These are phyloP conservation scores for Malurus leucopterus DNA, from an alignment of 2,797 vertebrate species.

Conservation along the genomic window DNA sequence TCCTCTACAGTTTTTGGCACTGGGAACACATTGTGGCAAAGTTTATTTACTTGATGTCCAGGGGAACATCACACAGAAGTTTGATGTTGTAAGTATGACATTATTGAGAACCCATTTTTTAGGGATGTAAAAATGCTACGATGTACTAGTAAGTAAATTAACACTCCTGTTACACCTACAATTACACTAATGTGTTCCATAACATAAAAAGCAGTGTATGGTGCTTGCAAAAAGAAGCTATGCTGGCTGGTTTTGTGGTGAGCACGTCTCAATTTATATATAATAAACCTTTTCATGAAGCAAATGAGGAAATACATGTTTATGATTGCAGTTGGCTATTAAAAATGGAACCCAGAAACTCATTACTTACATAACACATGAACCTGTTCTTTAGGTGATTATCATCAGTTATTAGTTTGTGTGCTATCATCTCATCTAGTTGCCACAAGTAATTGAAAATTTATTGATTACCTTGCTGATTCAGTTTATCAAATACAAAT, in stretches of 20 bases:
- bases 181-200: neutral
- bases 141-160: neutral
- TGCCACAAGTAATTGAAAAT: slow-evolving; percentile 61
- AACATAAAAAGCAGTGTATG: neutral
- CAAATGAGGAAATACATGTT: neutral
- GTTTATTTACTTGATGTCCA: slow-evolving; percentile 95
- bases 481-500: slow-evolving; percentile 60
- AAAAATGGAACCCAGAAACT: neutral
- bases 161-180: neutral
- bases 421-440: slow-evolving; percentile 34
- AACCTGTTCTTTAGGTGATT: slow-evolving; percentile 33
- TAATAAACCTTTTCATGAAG: neutral
- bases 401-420: slow-evolving; percentile 12
- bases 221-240: neutral
- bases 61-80: slow-evolving; percentile 95
- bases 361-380: neutral
- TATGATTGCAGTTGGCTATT: slow-evolving; percentile 18
- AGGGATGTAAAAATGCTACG: neutral
- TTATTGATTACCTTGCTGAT: slow-evolving; percentile 45
- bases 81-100: slow-evolving; percentile 91
- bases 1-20: slow-evolving; percentile 87
- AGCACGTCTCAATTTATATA: neutral
- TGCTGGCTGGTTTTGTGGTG: neutral
- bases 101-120: neutral
- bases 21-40: slow-evolving; percentile 97